Conservation (phyloP, 2,113 vertebrate genomes). For the Neotoma lepida region DNA sequence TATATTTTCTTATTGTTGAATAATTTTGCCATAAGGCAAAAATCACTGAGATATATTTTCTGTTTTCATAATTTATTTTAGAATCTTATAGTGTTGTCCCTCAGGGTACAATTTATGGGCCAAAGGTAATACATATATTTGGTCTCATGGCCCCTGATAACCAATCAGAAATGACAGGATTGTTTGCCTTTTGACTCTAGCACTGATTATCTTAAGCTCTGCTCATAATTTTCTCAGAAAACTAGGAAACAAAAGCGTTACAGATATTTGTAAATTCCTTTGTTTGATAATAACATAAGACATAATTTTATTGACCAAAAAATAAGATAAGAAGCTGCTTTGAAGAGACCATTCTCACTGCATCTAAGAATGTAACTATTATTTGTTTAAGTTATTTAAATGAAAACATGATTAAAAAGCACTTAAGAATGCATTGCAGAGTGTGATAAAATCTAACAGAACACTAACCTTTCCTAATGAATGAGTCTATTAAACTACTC, state of each 20-base stretch:
- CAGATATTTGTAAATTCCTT: neutral
- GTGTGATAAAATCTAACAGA: constrained; percentile 66
- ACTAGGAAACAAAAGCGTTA: neutral
- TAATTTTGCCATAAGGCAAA: neutral
- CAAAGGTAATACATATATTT: neutral
- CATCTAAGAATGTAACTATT: neutral
- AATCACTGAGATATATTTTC: neutral
- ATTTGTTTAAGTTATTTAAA: constrained; percentile 56
- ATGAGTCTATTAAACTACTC: constrained; percentile 42
- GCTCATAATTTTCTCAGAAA: neutral
- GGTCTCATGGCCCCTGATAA: neutral
- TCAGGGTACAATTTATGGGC: neutral
- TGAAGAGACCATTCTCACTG: neutral
- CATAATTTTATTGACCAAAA: constrained; percentile 38
- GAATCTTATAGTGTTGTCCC: neutral
- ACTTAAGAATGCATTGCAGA: constrained; percentile 42
- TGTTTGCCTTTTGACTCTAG: neutral
- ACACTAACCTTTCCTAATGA: constrained; percentile 63
- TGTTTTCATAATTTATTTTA: neutral
- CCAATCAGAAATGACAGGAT: neutral
- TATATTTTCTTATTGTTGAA: neutral
- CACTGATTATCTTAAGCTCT: neutral
- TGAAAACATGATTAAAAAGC: constrained; percentile 30
- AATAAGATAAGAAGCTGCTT: neutral
- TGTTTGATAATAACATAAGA: neutral